Conservation (phyloP, 2,113 vertebrate genomes). For the Brachirus orientalis region DNA sequence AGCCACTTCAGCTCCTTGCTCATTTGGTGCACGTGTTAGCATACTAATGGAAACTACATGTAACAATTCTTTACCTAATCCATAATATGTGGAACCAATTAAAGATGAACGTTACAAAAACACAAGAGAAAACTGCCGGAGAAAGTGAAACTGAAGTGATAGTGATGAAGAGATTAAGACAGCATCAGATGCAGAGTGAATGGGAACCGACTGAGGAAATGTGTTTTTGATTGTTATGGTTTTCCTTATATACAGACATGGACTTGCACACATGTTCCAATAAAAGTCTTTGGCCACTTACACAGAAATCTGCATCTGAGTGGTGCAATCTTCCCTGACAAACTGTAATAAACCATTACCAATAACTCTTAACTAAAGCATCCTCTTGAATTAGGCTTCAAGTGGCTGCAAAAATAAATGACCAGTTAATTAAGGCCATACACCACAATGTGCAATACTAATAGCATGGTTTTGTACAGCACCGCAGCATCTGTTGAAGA, state of each 20-base stretch:
- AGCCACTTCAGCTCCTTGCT: slow-evolving; percentile 23
- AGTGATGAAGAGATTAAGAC: not conserved
- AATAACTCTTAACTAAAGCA: slow-evolving; percentile 17
- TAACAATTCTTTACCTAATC: slow-evolving; percentile 47
- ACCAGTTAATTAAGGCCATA: not conserved
- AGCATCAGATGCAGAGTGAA: not conserved
- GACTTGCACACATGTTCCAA: too few species aligned
- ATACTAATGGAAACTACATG: slow-evolving; percentile 31
- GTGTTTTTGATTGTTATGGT: slow-evolving; percentile 27
- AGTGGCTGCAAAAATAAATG: slow-evolving; percentile 1
- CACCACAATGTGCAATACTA: not conserved
- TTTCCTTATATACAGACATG: too few species aligned
- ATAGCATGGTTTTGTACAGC: not conserved
- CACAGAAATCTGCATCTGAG: not conserved
- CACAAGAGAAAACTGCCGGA: slow-evolving; percentile 1
- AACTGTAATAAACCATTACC: slow-evolving; percentile 7
- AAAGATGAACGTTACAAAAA: slow-evolving; percentile 16
- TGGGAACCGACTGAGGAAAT: slow-evolving; percentile 26
- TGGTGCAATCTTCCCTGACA: not conserved
- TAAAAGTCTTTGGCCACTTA: too few species aligned
- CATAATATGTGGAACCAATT: slow-evolving; percentile 7
- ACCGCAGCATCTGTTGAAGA: not conserved
- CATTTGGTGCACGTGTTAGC: slow-evolving; percentile 18
- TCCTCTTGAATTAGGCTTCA: slow-evolving; percentile 26
- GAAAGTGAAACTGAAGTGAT: not conserved